Conservation (phyloP, 2,888 invertebrate species). For the Lithophane socia region DNA sequence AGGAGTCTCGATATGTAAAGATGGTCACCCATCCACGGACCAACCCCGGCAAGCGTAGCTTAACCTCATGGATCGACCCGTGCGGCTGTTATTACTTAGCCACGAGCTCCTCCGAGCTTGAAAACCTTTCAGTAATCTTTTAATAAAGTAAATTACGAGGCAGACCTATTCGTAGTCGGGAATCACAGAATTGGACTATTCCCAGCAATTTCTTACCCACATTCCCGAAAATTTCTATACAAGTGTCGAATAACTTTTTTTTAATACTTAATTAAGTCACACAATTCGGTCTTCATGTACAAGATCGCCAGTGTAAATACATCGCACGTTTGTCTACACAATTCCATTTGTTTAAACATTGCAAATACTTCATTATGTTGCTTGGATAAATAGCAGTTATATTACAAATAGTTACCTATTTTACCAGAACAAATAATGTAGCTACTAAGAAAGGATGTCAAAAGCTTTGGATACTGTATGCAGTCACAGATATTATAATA, state of each 20-base stretch:
- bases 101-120: no score
- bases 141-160: background rate
- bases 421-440: constrained; percentile 39
- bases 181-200: background rate
- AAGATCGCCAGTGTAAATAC: constrained; percentile 14
- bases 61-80: no score
- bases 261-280: background rate
- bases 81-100: no score
- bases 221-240: background rate
- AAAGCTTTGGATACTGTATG: constrained; percentile 6
- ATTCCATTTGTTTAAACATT: constrained; percentile 1
- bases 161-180: background rate
- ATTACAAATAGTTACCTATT: constrained; percentile 14
- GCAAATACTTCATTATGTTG: constrained; percentile 41
- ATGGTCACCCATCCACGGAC: no score
- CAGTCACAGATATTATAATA: no score
- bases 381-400: constrained; percentile 20
- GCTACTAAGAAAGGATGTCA: constrained; percentile 29
- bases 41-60: no score
- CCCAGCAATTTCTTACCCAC: background rate
- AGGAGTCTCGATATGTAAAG: no score
- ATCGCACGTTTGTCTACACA: background rate
- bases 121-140: background rate
- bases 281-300: background rate
- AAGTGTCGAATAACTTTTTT: background rate